A percentile compares a stretch with the other conserved stretches of the same genome.
Conservation (phyloP, 2,113 vertebrate genomes). For the Poicephalus gulielmi region DNA sequence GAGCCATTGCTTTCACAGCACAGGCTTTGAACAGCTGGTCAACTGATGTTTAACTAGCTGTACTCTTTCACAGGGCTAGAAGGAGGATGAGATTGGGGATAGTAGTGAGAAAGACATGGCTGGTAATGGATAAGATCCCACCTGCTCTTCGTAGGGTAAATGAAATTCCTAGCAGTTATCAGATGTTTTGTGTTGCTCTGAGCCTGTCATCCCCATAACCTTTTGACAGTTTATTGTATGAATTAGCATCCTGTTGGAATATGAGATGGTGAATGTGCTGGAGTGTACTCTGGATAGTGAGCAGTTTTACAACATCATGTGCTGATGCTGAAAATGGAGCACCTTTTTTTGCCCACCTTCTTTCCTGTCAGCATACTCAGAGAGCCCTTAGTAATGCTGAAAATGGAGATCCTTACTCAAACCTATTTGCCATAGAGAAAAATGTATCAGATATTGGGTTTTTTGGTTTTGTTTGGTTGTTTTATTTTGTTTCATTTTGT, state of each 20-base stretch:
- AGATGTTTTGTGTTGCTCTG: neutral
- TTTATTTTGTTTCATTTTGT: neutral
- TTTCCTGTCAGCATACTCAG: neutral
- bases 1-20: neutral
- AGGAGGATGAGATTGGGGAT: neutral
- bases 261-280: neutral
- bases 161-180: neutral
- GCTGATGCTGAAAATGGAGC: neutral
- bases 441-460: neutral
- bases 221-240: neutral
- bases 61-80: neutral
- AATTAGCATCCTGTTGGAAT: neutral
- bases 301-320: neutral
- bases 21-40: neutral
- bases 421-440: neutral
- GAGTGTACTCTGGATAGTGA: neutral
- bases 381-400: neutral
- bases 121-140: neutral
- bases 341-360: neutral
- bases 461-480: neutral
- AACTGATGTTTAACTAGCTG: neutral
- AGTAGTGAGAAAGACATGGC: neutral
- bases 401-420: neutral
- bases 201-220: neutral
- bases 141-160: neutral